phyloP scores from a whole-genome alignment of 2,113 vertebrate genomes.

The Rhipidura dahli region DNA sequence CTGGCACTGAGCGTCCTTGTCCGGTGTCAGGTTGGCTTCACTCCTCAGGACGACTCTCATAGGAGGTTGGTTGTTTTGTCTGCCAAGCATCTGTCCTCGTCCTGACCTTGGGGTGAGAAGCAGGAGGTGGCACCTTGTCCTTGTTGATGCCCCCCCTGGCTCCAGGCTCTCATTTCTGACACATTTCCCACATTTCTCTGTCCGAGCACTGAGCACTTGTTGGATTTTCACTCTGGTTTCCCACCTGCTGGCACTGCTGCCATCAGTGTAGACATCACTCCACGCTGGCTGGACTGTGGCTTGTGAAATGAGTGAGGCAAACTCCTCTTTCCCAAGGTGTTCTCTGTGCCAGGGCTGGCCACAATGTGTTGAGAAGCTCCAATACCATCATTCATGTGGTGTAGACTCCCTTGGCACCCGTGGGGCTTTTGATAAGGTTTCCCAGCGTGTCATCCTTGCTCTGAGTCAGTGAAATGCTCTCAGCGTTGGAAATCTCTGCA shows the following conservation, averaged over 20 bases:
- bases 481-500: not conserved
- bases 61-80: not conserved
- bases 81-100: not conserved
- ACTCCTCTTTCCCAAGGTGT: not conserved
- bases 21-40: not conserved
- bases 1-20: fast-evolving
- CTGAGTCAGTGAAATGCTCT: constrained; percentile 23
- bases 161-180: not conserved
- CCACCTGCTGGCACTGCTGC: fast-evolving
- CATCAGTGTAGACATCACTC: not conserved
- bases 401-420: not conserved
- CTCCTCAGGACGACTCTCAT: not conserved
- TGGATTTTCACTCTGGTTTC: not conserved
- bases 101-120: not conserved
- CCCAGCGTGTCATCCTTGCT: not conserved
- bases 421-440: not conserved
- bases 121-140: not conserved
- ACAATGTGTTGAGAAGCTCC: fast-evolving
- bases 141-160: not conserved
- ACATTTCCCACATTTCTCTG: fast-evolving
- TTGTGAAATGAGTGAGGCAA: not conserved
- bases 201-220: fast-evolving
- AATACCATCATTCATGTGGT: not conserved
- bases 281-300: not conserved
- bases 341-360: not conserved